Conservation (phyloP, 2,888 invertebrate genomes). For the Anticlea derivata region DNA sequence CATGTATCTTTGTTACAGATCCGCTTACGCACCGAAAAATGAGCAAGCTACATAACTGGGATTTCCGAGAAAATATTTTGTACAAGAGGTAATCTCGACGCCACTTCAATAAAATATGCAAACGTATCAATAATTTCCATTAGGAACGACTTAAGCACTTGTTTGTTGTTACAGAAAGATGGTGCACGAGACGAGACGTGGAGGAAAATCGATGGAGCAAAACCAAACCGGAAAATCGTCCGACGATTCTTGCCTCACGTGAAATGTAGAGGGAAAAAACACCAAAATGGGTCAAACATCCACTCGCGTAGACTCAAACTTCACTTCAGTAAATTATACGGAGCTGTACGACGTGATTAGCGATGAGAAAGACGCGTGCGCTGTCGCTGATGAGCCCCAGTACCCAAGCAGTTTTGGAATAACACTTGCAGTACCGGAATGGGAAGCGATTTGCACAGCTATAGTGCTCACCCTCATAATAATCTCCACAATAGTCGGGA, state of each 20-base stretch:
- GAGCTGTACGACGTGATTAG: slow-evolving; percentile 56
- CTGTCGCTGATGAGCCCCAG: slow-evolving; percentile 72
- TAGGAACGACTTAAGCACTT: slow-evolving; percentile 36
- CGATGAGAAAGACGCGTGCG: slow-evolving; percentile 72
- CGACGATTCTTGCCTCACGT: slow-evolving; percentile 50
- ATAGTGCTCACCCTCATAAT: slow-evolving; percentile 92
- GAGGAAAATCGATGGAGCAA: slow-evolving; percentile 46
- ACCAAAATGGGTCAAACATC: slow-evolving; percentile 71
- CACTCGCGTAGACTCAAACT: slow-evolving; percentile 61
- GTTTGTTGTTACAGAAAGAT: slow-evolving; percentile 68
- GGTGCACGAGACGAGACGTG: slow-evolving; percentile 52
- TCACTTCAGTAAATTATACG: slow-evolving; percentile 61
- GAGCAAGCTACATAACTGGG: slow-evolving; percentile 64
- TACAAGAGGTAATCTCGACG: slow-evolving; percentile 54
- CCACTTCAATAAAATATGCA: not conserved
- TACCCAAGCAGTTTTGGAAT: slow-evolving; percentile 88
- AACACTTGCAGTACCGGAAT: slow-evolving; percentile 90
- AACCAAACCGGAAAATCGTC: slow-evolving; percentile 39
- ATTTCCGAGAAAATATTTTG: slow-evolving; percentile 56
- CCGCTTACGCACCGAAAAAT: slow-evolving; percentile 56
- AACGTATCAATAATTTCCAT: slow-evolving; percentile 19
- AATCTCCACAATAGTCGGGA: slow-evolving; percentile 94
- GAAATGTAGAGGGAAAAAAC: slow-evolving; percentile 58
- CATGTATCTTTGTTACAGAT: slow-evolving; percentile 65
- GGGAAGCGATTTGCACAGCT: slow-evolving; percentile 93